These are phyloP conservation scores for Drosophila arizonae DNA, from an alignment of 1,140 invertebrate species.

Conservation along the genomic window DNA sequence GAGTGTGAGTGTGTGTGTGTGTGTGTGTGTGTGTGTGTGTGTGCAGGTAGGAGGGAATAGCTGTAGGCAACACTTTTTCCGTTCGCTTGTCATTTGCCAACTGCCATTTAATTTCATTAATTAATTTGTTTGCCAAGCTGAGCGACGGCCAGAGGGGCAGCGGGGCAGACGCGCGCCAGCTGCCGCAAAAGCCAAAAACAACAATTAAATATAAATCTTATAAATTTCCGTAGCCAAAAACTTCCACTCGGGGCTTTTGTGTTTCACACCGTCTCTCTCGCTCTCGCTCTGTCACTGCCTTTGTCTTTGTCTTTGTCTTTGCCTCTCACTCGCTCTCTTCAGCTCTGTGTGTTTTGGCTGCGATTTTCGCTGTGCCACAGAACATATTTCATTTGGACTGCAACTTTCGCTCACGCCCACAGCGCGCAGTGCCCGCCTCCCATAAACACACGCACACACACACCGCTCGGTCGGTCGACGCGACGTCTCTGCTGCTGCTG, in stretches of 20 bases:
- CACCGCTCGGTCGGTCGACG: neutral
- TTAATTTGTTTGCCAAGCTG: conserved; percentile 69
- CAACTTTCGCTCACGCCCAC: conserved; percentile 74
- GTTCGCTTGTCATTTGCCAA: conserved; percentile 65
- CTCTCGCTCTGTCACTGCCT: conserved; percentile 5
- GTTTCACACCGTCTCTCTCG: conserved; percentile 29
- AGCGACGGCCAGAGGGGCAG: conserved; percentile 7
- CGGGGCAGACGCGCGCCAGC: conserved; percentile 55
- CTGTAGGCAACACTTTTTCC: conserved; percentile 45
- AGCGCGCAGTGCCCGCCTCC: conserved; percentile 17
- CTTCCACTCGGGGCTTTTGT: conserved; percentile 72
- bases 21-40: neutral
- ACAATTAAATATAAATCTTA: conserved; percentile 82
- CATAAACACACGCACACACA: neutral
- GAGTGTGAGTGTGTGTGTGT: neutral
- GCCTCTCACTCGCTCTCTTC: conserved; percentile 5
- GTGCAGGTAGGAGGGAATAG: neutral
- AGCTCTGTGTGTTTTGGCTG: conserved; percentile 31
- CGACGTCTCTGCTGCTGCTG: conserved; percentile 3
- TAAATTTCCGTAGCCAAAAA: conserved; percentile 79
- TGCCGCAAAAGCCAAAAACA: conserved; percentile 79
- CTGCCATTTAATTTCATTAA: conserved; percentile 77
- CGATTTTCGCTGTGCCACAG: conserved; percentile 74
- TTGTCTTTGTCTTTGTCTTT: conserved; percentile 2
- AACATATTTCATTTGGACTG: conserved; percentile 78